Evolutionary conservation across 1,140 invertebrate genomes (phyloP).

Genomic region (Hylyphantes graminicola): DNA sequence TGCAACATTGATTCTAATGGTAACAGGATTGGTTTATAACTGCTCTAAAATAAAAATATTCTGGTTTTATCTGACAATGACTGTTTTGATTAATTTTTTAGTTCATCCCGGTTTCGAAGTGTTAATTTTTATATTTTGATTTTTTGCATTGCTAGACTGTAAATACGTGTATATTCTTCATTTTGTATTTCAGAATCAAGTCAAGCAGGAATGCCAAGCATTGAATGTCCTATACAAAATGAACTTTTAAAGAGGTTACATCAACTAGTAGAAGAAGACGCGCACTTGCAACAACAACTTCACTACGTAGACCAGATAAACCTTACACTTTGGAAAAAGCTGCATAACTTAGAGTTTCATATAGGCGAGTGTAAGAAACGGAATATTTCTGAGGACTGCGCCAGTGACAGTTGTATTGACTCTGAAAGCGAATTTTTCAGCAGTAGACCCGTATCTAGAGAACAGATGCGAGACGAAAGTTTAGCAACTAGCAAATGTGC

Average conservation of each 20-base stretch:
- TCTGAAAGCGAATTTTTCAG: constrained; percentile 21
- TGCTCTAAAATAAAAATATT: too few relatives aligned
- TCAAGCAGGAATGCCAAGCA: neutral
- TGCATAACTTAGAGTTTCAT: constrained; percentile 55
- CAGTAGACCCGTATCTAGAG: constrained; percentile 19
- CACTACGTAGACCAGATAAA: constrained; percentile 59
- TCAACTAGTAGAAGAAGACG: constrained; percentile 50
- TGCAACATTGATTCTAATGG: too few relatives aligned
- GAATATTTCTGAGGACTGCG: constrained; percentile 59
- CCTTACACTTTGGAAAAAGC: constrained; percentile 55
- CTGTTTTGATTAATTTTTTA: too few relatives aligned
- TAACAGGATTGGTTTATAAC: too few relatives aligned
- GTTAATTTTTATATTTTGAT: too few relatives aligned
- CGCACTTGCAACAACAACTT: constrained; percentile 48
- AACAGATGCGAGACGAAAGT: constrained; percentile 29
- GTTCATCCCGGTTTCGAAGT: too few relatives aligned
- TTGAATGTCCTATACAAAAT: constrained; percentile 34
- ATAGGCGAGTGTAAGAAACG: constrained; percentile 55
- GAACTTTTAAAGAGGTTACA: constrained; percentile 51
- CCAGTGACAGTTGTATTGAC: constrained; percentile 52
- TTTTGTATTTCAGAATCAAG: neutral
- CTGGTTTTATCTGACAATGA: too few relatives aligned
- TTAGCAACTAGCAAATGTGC: neutral
- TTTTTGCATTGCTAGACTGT: too few relatives aligned
- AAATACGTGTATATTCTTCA: too few relatives aligned